Evolutionary conservation across 2,888 invertebrate genomes (phyloP).

Genomic region (Oeneis ivallda): DNA sequence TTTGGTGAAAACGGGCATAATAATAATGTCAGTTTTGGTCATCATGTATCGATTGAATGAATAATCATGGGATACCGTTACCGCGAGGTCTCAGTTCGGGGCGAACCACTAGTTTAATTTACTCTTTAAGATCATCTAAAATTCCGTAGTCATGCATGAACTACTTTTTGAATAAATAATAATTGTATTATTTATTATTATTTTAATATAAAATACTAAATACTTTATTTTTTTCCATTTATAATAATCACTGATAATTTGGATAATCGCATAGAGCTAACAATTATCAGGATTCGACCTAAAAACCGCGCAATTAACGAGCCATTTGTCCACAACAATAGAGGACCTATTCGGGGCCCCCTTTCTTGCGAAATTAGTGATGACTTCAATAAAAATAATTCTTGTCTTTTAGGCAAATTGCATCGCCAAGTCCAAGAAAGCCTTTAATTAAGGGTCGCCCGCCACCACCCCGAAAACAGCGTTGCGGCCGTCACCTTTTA

Average conservation of each 20-base stretch:
- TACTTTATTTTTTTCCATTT: slow-evolving; percentile 39
- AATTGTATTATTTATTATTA: too few species aligned
- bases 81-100: too few species aligned
- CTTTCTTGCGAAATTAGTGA: slow-evolving; percentile 78
- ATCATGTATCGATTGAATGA: too few species aligned
- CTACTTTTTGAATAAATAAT: too few species aligned
- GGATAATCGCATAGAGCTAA: slow-evolving; percentile 53
- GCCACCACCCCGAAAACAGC: slow-evolving; percentile 74
- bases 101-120: too few species aligned
- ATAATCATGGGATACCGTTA: too few species aligned
- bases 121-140: too few species aligned
- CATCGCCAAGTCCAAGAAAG: slow-evolving; percentile 81
- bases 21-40: too few species aligned
- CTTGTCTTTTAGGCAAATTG: slow-evolving; percentile 82
- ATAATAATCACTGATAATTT: too few species aligned
- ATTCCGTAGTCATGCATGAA: too few species aligned
- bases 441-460: slow-evolving; percentile 79
- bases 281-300: slow-evolving; percentile 56
- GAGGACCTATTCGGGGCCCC: slow-evolving; percentile 56
- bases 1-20: too few species aligned
- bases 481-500: slow-evolving; percentile 79
- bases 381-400: slow-evolving; percentile 83
- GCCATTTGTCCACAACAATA: slow-evolving; percentile 78
- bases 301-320: slow-evolving; percentile 76
- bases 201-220: too few species aligned